phyloP scores from a whole-genome alignment of 2,888 invertebrate species.

The Pristionchus arcanus region DNA sequence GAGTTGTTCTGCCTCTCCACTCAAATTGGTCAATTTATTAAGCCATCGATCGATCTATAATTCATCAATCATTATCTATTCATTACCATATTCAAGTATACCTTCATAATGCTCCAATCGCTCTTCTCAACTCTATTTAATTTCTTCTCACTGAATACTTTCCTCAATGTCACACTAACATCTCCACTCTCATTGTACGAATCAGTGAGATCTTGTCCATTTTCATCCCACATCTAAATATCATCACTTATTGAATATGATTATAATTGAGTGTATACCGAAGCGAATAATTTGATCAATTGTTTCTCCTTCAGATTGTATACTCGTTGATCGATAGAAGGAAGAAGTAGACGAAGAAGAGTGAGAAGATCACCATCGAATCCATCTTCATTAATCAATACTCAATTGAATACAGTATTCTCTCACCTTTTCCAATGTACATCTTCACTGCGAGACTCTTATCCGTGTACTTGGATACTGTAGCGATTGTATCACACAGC shows the following conservation, averaged over 20 bases:
- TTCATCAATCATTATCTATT: conserved; percentile 63
- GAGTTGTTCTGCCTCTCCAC: conserved; percentile 91
- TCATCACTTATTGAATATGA: neutral
- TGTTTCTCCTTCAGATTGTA: conserved; percentile 95
- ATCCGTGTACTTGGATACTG: conserved; percentile 60
- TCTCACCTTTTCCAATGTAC: conserved; percentile 62
- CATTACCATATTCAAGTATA: conserved; percentile 32
- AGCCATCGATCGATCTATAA: conserved; percentile 85
- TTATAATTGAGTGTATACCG: conserved; percentile 52
- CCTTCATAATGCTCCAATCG: conserved; percentile 69
- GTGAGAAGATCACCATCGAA: conserved; percentile 80
- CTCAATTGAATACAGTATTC: neutral
- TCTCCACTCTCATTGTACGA: conserved; percentile 89
- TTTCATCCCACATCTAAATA: conserved; percentile 85
- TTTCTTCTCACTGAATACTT: conserved; percentile 86
- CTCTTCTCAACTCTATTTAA: conserved; percentile 80
- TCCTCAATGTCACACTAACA: conserved; percentile 89
- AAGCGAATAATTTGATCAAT: conserved; percentile 90
- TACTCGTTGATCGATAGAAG: conserved; percentile 88
- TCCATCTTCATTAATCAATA: conserved; percentile 21
- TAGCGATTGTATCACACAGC: conserved; percentile 66
- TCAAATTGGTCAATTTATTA: conserved; percentile 86
- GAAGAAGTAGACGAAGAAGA: conserved; percentile 90
- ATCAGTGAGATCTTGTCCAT: conserved; percentile 89
- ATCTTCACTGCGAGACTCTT: conserved; percentile 62